These are phyloP conservation scores for Coelopa frigida DNA, from an alignment of 1,140 invertebrate genomes.

Conservation along the genomic window DNA sequence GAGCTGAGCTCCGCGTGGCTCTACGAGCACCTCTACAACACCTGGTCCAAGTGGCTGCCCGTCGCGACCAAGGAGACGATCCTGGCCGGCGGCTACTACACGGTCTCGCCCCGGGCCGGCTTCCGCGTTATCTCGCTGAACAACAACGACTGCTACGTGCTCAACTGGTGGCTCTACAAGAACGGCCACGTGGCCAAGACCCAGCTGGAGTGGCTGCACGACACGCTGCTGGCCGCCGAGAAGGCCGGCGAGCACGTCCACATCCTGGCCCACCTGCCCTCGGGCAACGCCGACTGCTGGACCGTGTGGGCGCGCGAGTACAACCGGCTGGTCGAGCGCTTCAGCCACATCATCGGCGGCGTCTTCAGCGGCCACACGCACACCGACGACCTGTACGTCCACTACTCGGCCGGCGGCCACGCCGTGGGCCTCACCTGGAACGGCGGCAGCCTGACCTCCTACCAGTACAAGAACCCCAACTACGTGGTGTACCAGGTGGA, in stretches of 20 bases:
- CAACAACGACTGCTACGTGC: conserved; percentile 63
- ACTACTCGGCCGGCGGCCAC: conserved; percentile 50
- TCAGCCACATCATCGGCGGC: conserved; percentile 59
- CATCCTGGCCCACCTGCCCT: conserved; percentile 75
- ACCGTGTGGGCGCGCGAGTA: conserved; percentile 61
- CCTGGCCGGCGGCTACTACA: conserved; percentile 62
- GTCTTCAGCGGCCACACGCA: conserved; percentile 81
- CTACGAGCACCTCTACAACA: conserved; percentile 55
- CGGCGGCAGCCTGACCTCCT: conserved; percentile 64
- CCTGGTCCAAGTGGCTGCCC: conserved; percentile 62
- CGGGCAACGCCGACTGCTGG: conserved; percentile 60
- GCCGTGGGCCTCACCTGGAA: conserved; percentile 68
- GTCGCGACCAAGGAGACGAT: conserved; percentile 55
- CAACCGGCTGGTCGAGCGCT: conserved; percentile 54
- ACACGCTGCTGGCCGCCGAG: conserved; percentile 64
- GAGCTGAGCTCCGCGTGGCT: conserved; percentile 59
- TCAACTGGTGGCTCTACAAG: conserved; percentile 57
- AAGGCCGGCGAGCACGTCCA: conserved; percentile 65
- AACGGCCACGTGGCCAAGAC: conserved; percentile 40
- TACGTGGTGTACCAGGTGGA: conserved; percentile 70
- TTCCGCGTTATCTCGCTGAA: conserved; percentile 68
- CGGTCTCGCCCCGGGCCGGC: conserved; percentile 53
- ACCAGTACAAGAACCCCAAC: conserved; percentile 65
- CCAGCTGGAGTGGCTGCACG: conserved; percentile 70
- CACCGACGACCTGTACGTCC: conserved; percentile 64